Conservation (phyloP, 1,140 invertebrate genomes). For the Drosophila sp. region DNA sequence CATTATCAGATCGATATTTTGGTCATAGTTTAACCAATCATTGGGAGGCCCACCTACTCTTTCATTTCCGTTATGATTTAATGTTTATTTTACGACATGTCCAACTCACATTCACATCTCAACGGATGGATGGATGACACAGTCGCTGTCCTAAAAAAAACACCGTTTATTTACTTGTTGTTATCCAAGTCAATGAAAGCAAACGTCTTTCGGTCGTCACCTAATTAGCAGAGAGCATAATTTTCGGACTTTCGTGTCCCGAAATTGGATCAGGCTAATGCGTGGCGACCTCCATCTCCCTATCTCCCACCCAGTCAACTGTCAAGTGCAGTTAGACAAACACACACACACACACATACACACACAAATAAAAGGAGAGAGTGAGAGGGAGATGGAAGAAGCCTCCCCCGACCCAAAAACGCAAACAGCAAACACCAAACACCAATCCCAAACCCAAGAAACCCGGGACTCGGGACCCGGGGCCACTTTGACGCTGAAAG, state of each 20-base stretch:
- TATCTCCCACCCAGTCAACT: constrained; percentile 48
- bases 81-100: no score
- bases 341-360: constrained; percentile 56
- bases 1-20: no score
- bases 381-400: constrained; percentile 6
- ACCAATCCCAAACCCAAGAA: constrained; percentile 6
- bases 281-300: constrained; percentile 19
- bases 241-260: constrained; percentile 42
- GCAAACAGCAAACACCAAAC: constrained; percentile 15
- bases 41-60: no score
- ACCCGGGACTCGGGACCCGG: constrained; percentile 9
- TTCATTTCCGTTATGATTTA: no score
- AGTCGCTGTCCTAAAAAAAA: no score
- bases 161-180: no score
- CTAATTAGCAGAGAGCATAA: constrained; percentile 48
- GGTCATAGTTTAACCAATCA: no score
- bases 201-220: constrained; percentile 35
- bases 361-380: constrained; percentile 3
- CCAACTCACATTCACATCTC: no score
- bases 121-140: no score
- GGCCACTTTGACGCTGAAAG: constrained; percentile 67
- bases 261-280: constrained; percentile 78
- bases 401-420: background rate
- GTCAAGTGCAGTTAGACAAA: constrained; percentile 80
- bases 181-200: constrained; percentile 12